phyloP scores from a whole-genome alignment of 2,113 vertebrate species.

The Glaucomys volans region DNA sequence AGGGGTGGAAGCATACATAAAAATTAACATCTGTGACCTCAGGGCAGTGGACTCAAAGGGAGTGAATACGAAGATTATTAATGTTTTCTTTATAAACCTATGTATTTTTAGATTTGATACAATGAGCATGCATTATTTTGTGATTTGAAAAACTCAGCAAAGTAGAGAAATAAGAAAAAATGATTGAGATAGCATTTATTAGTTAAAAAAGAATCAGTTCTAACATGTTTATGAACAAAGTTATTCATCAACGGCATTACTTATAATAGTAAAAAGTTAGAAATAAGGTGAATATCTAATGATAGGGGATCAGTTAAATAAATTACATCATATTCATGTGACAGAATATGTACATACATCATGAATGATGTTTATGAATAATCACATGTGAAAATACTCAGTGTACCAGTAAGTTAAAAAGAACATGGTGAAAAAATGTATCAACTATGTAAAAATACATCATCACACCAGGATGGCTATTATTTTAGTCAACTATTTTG shows the following conservation, averaged over 20 bases:
- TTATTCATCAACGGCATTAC: conserved; percentile 31
- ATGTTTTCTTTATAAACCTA: conserved; percentile 64
- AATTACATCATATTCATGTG: conserved; percentile 20
- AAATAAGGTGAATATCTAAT: conserved; percentile 55
- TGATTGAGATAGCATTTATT: conserved; percentile 48
- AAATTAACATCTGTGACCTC: conserved; percentile 59
- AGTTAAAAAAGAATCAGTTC: conserved; percentile 50
- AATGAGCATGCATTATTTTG: conserved; percentile 57
- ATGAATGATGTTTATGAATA: conserved; percentile 60
- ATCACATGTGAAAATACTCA: conserved; percentile 40
- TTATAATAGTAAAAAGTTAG: conserved; percentile 54
- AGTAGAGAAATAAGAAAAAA: conserved; percentile 62
- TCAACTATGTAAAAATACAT: conserved; percentile 25
- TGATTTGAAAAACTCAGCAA: conserved; percentile 52
- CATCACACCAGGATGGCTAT: conserved; percentile 3
- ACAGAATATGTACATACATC: conserved; percentile 47
- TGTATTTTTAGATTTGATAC: conserved; percentile 57
- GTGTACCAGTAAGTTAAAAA: conserved; percentile 53
- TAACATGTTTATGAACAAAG: conserved; percentile 57
- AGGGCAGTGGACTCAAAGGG: background rate
- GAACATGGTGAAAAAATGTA: conserved; percentile 1
- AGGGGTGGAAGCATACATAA: conserved; percentile 18
- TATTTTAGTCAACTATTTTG: too few relatives aligned
- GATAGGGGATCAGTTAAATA: conserved; percentile 32
- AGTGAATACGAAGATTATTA: conserved; percentile 46